A percentile compares a stretch with the other conserved stretches of the same genome.
phyloP scores from a whole-genome alignment of 2,797 vertebrate genomes.

The Pantherophis vulpinus region DNA sequence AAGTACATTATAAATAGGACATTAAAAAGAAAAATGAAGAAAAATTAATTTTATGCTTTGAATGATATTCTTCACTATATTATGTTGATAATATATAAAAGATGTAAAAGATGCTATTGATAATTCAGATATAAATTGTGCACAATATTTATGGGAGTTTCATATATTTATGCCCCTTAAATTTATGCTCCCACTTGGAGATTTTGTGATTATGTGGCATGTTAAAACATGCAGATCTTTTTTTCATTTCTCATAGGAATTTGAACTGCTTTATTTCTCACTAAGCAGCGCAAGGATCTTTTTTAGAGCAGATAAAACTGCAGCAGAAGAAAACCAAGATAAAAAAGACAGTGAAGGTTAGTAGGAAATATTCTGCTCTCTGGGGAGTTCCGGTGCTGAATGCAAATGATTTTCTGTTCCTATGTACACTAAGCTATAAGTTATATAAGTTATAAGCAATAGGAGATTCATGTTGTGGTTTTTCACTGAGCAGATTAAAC shows the following conservation, averaged over 20 bases:
- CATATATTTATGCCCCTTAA: background rate
- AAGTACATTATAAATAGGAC: background rate
- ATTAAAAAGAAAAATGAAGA: background rate
- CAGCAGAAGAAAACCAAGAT: conserved; percentile 95
- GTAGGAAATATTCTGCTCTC: background rate
- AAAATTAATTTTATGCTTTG: background rate
- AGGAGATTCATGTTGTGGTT: background rate
- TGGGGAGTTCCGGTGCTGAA: background rate
- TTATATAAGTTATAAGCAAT: no score
- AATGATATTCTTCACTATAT: background rate
- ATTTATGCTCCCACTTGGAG: background rate
- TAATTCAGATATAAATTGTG: background rate
- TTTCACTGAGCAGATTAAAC: background rate
- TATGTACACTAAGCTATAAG: background rate
- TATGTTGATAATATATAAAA: background rate
- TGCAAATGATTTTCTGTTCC: background rate
- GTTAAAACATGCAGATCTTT: background rate
- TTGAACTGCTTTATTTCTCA: conserved; percentile 97
- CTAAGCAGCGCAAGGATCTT: conserved; percentile 97
- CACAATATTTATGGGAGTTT: background rate
- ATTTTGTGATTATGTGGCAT: background rate
- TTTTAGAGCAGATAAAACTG: conserved; percentile 98
- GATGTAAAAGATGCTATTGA: background rate
- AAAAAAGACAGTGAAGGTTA: conserved; percentile 88
- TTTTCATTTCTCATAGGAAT: conserved; percentile 80